phyloP scores from a whole-genome alignment of 2,888 invertebrate genomes.

The Rhagophthalmus giganteus region DNA sequence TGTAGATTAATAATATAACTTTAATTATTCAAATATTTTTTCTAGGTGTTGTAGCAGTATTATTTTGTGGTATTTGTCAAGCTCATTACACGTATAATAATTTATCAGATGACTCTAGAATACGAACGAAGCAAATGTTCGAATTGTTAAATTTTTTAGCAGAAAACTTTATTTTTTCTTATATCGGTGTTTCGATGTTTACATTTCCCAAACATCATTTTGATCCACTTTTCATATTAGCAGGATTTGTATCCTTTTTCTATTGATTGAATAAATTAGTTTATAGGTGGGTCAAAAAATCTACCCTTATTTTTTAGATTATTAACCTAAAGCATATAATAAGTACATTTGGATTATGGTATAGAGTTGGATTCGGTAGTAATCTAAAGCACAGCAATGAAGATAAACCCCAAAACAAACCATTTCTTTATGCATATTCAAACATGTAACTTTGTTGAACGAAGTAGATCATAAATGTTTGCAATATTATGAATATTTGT shows the following conservation, averaged over 20 bases:
- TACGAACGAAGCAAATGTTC: slow-evolving; percentile 88
- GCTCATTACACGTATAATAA: slow-evolving; percentile 99
- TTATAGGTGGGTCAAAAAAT: too few relatives aligned
- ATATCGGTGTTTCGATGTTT: slow-evolving; percentile 98
- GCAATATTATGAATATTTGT: too few relatives aligned
- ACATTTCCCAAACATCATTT: slow-evolving; percentile 95
- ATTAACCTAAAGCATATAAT: too few relatives aligned
- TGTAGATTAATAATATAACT: too few relatives aligned
- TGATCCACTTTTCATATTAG: slow-evolving; percentile 87
- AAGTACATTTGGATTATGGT: too few relatives aligned
- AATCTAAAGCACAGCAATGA: too few relatives aligned
- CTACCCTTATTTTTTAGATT: not conserved
- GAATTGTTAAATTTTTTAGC: slow-evolving; percentile 94
- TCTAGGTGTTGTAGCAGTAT: slow-evolving; percentile 89
- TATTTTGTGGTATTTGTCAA: slow-evolving; percentile 98
- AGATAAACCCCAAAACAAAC: too few relatives aligned
- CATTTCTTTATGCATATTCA: too few relatives aligned
- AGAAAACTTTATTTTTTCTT: slow-evolving; percentile 97
- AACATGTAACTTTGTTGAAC: too few relatives aligned
- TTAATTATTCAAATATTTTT: slow-evolving; percentile 21
- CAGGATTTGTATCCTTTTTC: slow-evolving; percentile 91
- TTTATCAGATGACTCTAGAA: slow-evolving; percentile 82
- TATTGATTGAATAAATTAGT: not conserved
- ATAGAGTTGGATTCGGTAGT: too few relatives aligned
- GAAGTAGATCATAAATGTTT: too few relatives aligned